Evolutionary conservation across 2,888 invertebrate species (phyloP).

Genomic region (Syritta pipiens): DNA sequence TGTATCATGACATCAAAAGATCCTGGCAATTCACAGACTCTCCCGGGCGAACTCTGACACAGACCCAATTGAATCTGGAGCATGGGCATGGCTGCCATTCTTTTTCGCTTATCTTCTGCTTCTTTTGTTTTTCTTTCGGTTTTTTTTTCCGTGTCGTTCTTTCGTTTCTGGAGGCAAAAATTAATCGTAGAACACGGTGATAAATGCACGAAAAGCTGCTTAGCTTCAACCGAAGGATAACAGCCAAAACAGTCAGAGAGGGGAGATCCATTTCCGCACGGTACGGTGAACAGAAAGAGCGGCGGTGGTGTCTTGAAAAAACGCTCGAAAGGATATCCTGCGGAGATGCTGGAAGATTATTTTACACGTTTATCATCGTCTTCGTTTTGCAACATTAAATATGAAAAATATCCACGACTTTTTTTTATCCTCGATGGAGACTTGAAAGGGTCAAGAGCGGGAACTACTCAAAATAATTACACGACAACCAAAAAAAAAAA

Average conservation of each 20-base stretch:
- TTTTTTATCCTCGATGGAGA: constrained; percentile 30
- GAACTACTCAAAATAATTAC: constrained; percentile 55
- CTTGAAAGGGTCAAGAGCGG: constrained; percentile 56
- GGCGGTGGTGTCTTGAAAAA: constrained; percentile 18
- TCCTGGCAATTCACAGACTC: constrained; percentile 38
- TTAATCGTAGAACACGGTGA: constrained; percentile 62
- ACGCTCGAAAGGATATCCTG: constrained; percentile 61
- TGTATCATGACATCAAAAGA: constrained; percentile 65
- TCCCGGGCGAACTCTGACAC: constrained; percentile 31
- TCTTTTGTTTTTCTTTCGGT: constrained; percentile 19
- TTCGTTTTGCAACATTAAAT: constrained; percentile 65
- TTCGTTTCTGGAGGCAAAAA: constrained; percentile 55
- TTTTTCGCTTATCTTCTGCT: constrained; percentile 52
- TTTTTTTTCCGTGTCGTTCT: constrained; percentile 37
- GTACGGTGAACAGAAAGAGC: constrained; percentile 50
- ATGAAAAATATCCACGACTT: constrained; percentile 56
- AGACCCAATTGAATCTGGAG: constrained; percentile 44
- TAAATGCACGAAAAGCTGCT: constrained; percentile 65
- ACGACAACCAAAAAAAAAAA: no score
- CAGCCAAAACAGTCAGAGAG: neutral
- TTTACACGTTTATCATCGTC: constrained; percentile 67
- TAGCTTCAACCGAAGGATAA: constrained; percentile 50
- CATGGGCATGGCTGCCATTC: constrained; percentile 38
- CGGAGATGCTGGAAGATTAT: constrained; percentile 63
- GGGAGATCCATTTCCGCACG: constrained; percentile 24